A percentile compares a stretch with the other conserved stretches of the same genome.
Conservation (phyloP, 2,797 vertebrate genomes). For the Semaprochilodus insignis region DNA sequence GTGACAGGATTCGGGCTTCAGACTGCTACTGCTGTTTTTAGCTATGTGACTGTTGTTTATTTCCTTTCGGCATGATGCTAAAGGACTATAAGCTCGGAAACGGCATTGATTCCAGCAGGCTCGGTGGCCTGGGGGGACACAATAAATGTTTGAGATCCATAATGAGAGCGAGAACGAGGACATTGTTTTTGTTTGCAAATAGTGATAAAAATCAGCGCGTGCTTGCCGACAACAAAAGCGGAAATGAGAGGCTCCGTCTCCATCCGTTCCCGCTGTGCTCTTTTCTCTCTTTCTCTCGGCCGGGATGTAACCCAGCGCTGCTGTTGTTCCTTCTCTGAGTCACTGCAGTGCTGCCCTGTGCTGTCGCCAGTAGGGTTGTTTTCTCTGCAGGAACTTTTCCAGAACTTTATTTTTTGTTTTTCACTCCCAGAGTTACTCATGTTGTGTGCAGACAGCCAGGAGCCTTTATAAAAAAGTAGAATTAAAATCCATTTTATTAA, state of each 20-base stretch:
- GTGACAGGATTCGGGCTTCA: neutral
- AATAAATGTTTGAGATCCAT: neutral
- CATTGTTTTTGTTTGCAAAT: slow-evolving; percentile 17
- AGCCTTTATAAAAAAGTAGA: too few species aligned
- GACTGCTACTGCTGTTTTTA: neutral
- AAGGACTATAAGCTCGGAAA: neutral
- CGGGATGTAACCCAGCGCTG: slow-evolving; percentile 8
- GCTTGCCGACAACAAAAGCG: slow-evolving; percentile 23
- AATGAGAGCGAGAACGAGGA: neutral
- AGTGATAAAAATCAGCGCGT: slow-evolving; percentile 14
- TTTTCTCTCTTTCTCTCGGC: slow-evolving; percentile 27
- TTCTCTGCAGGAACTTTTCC: neutral
- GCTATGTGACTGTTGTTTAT: neutral
- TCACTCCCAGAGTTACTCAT: neutral
- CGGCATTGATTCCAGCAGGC: neutral
- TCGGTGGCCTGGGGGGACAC: neutral
- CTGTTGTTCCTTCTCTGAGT: slow-evolving; percentile 28
- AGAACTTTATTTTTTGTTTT: neutral
- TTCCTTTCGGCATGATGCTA: neutral
- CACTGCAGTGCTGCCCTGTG: slow-evolving; percentile 17
- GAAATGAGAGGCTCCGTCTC: slow-evolving; percentile 42
- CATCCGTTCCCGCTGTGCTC: slow-evolving; percentile 11
- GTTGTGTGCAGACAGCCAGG: neutral
- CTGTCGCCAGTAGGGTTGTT: slow-evolving; percentile 18
- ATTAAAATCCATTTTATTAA: too few species aligned